Conservation (phyloP, 2,888 invertebrate species). For the Amorpha juglandis region DNA sequence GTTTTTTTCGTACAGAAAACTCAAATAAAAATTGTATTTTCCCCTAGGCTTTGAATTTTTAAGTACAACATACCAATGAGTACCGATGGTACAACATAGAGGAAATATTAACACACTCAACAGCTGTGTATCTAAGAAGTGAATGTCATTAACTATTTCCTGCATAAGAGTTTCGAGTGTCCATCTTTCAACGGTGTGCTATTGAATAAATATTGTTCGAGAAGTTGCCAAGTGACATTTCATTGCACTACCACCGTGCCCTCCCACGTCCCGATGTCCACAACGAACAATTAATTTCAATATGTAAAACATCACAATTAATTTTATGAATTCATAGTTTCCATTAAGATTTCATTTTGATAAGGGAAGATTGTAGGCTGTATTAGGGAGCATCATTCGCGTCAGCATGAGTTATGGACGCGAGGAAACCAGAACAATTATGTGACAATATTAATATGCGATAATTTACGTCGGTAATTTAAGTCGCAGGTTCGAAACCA, state of each 20-base stretch:
- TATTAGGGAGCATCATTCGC: conserved; percentile 57
- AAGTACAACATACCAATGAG: conserved; percentile 26
- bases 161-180: conserved; percentile 75
- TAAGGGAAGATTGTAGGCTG: conserved; percentile 63
- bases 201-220: conserved; percentile 81
- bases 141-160: conserved; percentile 80
- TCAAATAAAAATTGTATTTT: not conserved
- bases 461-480: conserved; percentile 20
- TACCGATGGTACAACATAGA: conserved; percentile 38
- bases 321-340: conserved; percentile 75
- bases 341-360: conserved; percentile 81
- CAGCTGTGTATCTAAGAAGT: conserved; percentile 72
- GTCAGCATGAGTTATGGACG: conserved; percentile 57
- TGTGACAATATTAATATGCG: conserved; percentile 19
- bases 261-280: conserved; percentile 64
- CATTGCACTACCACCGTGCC: conserved; percentile 51
- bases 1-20: no score
- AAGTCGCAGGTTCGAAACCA: no score
- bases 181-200: conserved; percentile 67
- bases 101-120: conserved; percentile 70
- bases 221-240: conserved; percentile 80
- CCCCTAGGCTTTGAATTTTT: not conserved
- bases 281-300: conserved; percentile 69
- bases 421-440: conserved; percentile 25
- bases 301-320: conserved; percentile 79